Evolutionary conservation across 2,888 invertebrate genomes (phyloP), one percentile per base, ranked within the genome.

Genomic region (Dendrolimus houi): DNA sequence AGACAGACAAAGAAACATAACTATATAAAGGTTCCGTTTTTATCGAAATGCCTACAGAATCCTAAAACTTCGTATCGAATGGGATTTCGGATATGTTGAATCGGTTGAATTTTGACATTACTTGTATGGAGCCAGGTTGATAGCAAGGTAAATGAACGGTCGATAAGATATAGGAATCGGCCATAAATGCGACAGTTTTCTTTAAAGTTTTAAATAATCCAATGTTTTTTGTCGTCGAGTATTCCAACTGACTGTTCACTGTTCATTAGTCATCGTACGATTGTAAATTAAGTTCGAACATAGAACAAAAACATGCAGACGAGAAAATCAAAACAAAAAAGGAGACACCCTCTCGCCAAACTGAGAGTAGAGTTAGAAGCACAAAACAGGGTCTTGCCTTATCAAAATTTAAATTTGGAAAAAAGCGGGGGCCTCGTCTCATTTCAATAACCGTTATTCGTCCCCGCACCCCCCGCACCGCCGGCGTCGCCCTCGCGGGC

Each of bases 351-450:
- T 77, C 78, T 75, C 79, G 74, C 79, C 80, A 76, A 81, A 81
- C 80, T 47, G 76, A 71, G 77, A 80, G 74, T 79, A 71, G 79
- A 85, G 81, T 85, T 87, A 85, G 81, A 63, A 77, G 79, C 82
- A 82, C 77, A 84, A 87, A 89, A 89, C 88, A 83, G 83, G 82
- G 81, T 77, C 80, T 85, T 78, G 88, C 89, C 89, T 89, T 90
- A 90, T 89, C 89, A 90, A 89, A 89, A 90, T 89, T 90, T 90
- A 90, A 89, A 90, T 90, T 89, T 83, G 82, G 83, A 83, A 89
- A 89, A 89, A 87, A 87, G 85, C 87, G 82, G 81, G 83, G 82
- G 80, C 82, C 79, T 76, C 77, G 79, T 80, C 87, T 89, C 89
- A 89, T 90, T 90, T 90, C 90, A 90, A 90, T 90, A 90, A 90